A percentile compares a stretch with the other conserved stretches of the same genome.
Conservation (phyloP, 1,140 invertebrate genomes). For the Zaprionus ornatus region DNA sequence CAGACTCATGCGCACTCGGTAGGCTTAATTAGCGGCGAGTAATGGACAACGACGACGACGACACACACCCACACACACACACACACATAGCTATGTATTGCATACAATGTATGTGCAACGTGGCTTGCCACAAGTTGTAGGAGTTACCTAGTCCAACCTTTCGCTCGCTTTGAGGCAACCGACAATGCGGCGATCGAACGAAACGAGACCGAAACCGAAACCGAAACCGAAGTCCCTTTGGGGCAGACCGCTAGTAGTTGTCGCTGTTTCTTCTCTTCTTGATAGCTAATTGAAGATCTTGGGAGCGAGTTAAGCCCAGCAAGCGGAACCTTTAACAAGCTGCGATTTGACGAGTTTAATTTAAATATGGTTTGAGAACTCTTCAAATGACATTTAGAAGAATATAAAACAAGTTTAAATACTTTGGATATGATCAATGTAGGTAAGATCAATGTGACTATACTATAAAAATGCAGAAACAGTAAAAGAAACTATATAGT, state of each 20-base stretch:
- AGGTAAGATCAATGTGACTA: no score
- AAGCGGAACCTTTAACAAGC: no score
- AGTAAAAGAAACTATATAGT: neutral
- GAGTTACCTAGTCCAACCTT: constrained; percentile 35
- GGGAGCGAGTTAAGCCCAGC: constrained; percentile 60
- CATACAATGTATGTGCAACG: constrained; percentile 8
- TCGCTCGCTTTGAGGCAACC: constrained; percentile 41
- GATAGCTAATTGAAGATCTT: constrained; percentile 76
- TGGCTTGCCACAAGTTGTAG: constrained; percentile 61
- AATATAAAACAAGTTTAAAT: no score
- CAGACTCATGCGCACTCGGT: constrained; percentile 68
- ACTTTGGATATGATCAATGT: no score
- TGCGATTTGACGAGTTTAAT: no score
- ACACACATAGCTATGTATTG: neutral
- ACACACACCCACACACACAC: neutral
- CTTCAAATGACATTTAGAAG: no score
- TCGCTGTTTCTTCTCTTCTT: constrained; percentile 10
- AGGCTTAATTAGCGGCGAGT: constrained; percentile 79
- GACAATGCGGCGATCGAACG: constrained; percentile 31
- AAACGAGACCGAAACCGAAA: constrained; percentile 52
- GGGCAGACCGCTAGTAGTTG: constrained; percentile 19
- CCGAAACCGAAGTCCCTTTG: constrained; percentile 45
- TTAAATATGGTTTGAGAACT: no score
- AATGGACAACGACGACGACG: constrained; percentile 40
- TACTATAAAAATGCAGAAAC: no score